Conservation (phyloP, 2,888 invertebrate genomes). For the Elysia crispata region DNA sequence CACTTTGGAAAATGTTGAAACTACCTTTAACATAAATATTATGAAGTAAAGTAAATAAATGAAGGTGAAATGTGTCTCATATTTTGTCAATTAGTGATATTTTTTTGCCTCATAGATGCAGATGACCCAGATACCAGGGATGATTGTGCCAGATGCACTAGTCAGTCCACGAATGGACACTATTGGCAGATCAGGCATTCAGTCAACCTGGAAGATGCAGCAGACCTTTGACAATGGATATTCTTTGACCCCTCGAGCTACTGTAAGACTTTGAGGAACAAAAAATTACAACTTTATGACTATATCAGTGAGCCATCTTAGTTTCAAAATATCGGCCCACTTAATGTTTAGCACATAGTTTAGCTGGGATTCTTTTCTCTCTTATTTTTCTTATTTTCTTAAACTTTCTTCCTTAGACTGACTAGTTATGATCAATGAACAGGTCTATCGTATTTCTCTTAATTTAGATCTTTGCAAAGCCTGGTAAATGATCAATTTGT, state of each 20-base stretch:
- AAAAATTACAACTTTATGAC: too few relatives aligned
- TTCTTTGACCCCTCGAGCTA: slow-evolving; percentile 46
- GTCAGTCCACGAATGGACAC: slow-evolving; percentile 49
- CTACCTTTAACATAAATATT: neutral
- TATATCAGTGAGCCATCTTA: too few relatives aligned
- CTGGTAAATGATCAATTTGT: too few relatives aligned
- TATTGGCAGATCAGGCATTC: slow-evolving; percentile 47
- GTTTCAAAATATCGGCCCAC: too few relatives aligned
- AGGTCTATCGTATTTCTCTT: too few relatives aligned
- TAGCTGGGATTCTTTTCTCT: too few relatives aligned
- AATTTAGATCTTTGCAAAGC: too few relatives aligned
- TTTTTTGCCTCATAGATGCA: slow-evolving; percentile 40
- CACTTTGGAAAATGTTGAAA: neutral
- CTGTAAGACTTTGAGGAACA: slow-evolving; percentile 33
- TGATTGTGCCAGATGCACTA: slow-evolving; percentile 45
- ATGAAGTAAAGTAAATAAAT: neutral
- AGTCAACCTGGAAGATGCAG: slow-evolving; percentile 47
- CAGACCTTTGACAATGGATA: slow-evolving; percentile 41
- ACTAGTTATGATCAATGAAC: too few relatives aligned
- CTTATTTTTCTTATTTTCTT: too few relatives aligned
- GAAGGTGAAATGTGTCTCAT: neutral
- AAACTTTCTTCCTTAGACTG: too few relatives aligned
- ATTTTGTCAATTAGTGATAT: neutral
- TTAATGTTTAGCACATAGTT: too few relatives aligned
- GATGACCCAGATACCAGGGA: slow-evolving; percentile 53